Evolutionary conservation across 2,113 vertebrate species (phyloP), one percentile per base, ranked within the genome.

Genomic region (Chionomys nivalis): DNA sequence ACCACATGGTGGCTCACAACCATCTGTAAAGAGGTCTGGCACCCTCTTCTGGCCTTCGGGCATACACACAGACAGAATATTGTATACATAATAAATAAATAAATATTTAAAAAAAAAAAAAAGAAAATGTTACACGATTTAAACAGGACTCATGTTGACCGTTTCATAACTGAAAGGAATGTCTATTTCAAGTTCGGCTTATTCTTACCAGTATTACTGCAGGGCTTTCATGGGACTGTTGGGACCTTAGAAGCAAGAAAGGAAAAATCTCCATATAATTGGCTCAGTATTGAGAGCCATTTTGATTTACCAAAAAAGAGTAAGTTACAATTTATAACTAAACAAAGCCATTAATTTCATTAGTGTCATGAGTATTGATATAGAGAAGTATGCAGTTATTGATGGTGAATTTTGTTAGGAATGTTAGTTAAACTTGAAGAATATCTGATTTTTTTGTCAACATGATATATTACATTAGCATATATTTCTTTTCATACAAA

Each of bases 151-250:
- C 95, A 36, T 98, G 96, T 97, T 98, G 98, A 83, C 91, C 93
- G 4, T 98, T 97, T 98, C 93, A 93, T 98, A 97, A 96, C 97
- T 98, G 82, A 98, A 98, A 98, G 88, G 81, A 97, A 97, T 98
- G 92, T 94, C 97, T 96, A 97, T 98, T 98, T 98, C 78, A 93
- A 77, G 96, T 98, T 98, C 96, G 96, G 83, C 92, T 95, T 98
- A 96, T 98, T 97, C 95, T 98, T 97, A 97, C 82, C 97, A 87
- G 88, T 97, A 96, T 98, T 95, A 65, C 96, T 98, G 95, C 93
- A 42, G 92, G 96, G 95, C 97, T 98, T 98, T 97, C 97, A 98
- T 97, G 97, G 98, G 96, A 98, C 97, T 98, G 86, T 97, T 98
- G 97, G 95, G 98, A 98, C 93, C 96, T 96, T 91, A 98, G 97